Evolutionary conservation across 2,888 invertebrate genomes (phyloP), one percentile per base, ranked within the genome.

Genomic region (Machimus rusticus): DNA sequence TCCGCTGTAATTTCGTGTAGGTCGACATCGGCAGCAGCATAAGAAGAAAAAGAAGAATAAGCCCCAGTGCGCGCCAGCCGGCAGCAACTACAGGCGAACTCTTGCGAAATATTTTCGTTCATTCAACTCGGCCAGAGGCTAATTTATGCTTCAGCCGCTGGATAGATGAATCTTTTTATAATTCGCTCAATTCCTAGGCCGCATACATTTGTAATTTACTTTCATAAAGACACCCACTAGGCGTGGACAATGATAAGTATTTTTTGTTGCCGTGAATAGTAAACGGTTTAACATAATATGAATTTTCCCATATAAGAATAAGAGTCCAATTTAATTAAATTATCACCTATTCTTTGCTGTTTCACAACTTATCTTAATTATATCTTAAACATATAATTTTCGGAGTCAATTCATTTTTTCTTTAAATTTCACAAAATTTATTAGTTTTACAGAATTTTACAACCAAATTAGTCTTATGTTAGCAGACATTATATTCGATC

Each of bases 1-100:
- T 79, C 79, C 79, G 79, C 79, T 79, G 79, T 79, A 51, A 51
- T 79, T 79, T 79, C 79, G 79, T 79, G 79, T 79, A 79, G 79
- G 79, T 79, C 79, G 79, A 51, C 76, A 37, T 51, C 23, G 31
- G 79, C 79, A 78, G 28, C 39, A 78, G 43, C 43, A 46, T 46
- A 46, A 46, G 46, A 43, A 51, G 51, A 46, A 46, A 16, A 43
- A n/a, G n/a, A 51, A 51, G 51, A 66, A 55, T 23, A 57, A 66
- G 66, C 28, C 66, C 66, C 23, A 66, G 66, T 23, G 23, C 12
- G 66, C 19, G 66, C 23, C 23, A 66, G 23, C n/a, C 23, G 19
- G 66, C 19, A 39, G 76, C 76, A n/a, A 74, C 34, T 16, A 76
- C 76, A n/a, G 37, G 9, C 34, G 37, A 37, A 37, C 34, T 76